These are phyloP conservation scores for Aleadryas rufinucha DNA, from an alignment of 2,113 vertebrate species.

Conservation along the genomic window DNA sequence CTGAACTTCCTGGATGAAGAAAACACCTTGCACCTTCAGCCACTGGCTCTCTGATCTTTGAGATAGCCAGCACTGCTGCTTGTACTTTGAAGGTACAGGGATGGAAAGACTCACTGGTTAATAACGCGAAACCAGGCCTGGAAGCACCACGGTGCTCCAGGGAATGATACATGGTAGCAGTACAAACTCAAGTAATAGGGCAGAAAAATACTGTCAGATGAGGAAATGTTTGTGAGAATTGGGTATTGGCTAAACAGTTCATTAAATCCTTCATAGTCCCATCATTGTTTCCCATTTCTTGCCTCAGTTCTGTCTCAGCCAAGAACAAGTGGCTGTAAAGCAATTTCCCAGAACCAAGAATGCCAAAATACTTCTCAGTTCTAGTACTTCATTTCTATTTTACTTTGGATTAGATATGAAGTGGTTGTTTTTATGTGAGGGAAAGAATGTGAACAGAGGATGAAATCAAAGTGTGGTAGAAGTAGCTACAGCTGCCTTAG, in stretches of 20 bases:
- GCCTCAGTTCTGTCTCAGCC: not conserved
- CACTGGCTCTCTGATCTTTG: not conserved
- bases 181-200: slow-evolving; percentile 2
- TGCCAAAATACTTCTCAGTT: not conserved
- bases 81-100: not conserved
- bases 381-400: not conserved
- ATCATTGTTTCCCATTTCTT: not conserved
- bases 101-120: not conserved
- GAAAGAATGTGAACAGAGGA: not conserved
- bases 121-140: not conserved
- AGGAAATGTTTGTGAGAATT: slow-evolving; percentile 20
- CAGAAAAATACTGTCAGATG: not conserved
- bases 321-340: not conserved
- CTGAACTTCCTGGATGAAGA: not conserved
- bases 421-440: not conserved
- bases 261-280: not conserved
- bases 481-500: not conserved
- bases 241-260: not conserved
- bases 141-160: not conserved
- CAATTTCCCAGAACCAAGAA: not conserved
- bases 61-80: not conserved
- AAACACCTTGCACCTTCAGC: not conserved
- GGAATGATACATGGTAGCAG: not conserved
- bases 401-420: not conserved
- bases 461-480: not conserved